Conservation (phyloP, 2,888 invertebrate genomes). For the Tinea semifulvella region DNA sequence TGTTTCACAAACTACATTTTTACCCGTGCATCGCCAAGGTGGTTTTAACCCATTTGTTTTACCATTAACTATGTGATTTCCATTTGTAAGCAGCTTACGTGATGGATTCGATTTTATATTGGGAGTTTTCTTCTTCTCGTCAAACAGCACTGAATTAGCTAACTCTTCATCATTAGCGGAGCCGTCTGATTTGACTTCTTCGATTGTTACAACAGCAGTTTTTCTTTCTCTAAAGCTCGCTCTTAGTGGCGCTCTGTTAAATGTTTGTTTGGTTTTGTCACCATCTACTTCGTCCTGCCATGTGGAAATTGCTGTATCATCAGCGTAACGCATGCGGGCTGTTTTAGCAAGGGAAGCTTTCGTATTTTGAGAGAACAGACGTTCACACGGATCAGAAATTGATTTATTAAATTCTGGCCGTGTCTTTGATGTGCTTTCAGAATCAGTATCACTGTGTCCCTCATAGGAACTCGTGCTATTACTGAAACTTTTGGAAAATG, state of each 20-base stretch:
- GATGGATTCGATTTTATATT: conserved; percentile 35
- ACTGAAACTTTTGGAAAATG: conserved; percentile 57
- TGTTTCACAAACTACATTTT: conserved; percentile 40
- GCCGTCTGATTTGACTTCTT: conserved; percentile 55
- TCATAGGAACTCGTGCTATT: conserved; percentile 73
- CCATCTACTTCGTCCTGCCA: conserved; percentile 53
- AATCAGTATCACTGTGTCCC: conserved; percentile 73
- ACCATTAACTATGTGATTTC: conserved; percentile 32
- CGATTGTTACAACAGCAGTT: conserved; percentile 55
- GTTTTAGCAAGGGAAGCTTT: conserved; percentile 70
- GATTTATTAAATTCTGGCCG: conserved; percentile 35
- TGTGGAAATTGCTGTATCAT: conserved; percentile 46
- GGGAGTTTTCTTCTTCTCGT: conserved; percentile 44
- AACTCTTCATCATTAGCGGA: conserved; percentile 48
- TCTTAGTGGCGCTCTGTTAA: conserved; percentile 44
- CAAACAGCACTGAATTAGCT: conserved; percentile 40
- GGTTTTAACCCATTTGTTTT: conserved; percentile 49
- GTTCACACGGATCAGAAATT: conserved; percentile 45
- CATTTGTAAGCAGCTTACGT: conserved; percentile 40
- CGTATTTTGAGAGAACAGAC: conserved; percentile 65
- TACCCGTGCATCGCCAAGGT: conserved; percentile 53
- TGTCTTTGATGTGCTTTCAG: conserved; percentile 59
- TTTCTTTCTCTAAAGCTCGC: conserved; percentile 54
- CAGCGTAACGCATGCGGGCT: conserved; percentile 66
- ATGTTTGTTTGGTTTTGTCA: conserved; percentile 45